Base-by-base conservation (phyloP, 2,888 invertebrate species). In the Xestobium rufovillosum region DNA sequence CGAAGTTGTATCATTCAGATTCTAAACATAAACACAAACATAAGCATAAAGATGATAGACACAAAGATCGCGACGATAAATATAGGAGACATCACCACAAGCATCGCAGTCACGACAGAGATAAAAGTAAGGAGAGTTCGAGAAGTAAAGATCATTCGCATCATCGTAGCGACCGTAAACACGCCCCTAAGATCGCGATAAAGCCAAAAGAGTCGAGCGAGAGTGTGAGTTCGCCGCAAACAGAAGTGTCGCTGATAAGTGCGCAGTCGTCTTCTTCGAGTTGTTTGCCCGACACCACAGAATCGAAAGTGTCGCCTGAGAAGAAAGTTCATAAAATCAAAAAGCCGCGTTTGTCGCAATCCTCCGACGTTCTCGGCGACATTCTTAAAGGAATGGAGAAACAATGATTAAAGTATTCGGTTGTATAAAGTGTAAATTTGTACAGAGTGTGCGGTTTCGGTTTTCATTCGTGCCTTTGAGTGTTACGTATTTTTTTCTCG, bases 351-450 rank as follows among this genome's bases (percentile, higher is more conserved):
- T 48, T 52, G 26, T 56, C 59, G 11, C 56, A 57, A 34, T 60
- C 60, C 4, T 55, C 61, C 11, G 65, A 65, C 44, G 52, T 65
- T 29, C 52, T 65, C 28, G 65, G 65, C 29, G 64, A 65, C 52
- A 65, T 65, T 38, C 45, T 65, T 30, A 64, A 64, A 46, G 55
- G 60, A 43, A 65, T 65, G 65, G 60, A 59, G 41, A 61, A 59
- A 39, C 23, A 19, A 19, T n/a, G n/a, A 19, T 19, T 8, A 19
- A 8, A 8, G 6, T 19, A 19, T 19, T 19, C n/a, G 6, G n/a
- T 19, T 19, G 23, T 19, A 19, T n/a, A 19, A 8, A 19, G 23
- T 19, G 23, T 19, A 19, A 19, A 19, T 6, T 19, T 19, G n/a
- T 6, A 19, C 23, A 19, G 23, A 19, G n/a, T n/a, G n/a, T n/a